Percentiles rank a stretch among this genome's conserved stretches.
Conservation (phyloP, 2,888 invertebrate genomes). For the Piscicola geometra region DNA sequence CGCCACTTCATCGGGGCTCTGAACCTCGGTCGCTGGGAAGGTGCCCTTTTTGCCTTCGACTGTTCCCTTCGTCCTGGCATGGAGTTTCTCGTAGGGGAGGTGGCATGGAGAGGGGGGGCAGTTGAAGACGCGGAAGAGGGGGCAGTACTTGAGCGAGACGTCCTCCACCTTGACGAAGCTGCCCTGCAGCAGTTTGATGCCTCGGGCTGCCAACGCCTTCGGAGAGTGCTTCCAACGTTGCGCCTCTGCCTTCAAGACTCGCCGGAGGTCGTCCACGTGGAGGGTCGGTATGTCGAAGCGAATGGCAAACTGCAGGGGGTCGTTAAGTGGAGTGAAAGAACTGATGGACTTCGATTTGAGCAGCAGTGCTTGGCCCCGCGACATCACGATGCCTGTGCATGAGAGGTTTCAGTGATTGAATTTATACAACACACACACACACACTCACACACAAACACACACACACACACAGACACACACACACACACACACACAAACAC, state of each 20-base stretch:
- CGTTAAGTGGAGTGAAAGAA: background rate
- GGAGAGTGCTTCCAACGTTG: background rate
- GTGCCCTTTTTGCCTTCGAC: no score
- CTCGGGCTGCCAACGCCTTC: background rate
- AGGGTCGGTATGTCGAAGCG: background rate
- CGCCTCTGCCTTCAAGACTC: background rate
- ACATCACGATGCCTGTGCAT: background rate
- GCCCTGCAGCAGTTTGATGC: background rate
- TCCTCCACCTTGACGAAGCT: background rate
- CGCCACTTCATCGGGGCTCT: no score
- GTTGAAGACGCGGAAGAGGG: background rate
- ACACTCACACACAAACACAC: background rate
- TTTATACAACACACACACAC: background rate
- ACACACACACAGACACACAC: no score
- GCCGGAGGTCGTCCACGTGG: background rate
- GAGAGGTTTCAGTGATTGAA: background rate
- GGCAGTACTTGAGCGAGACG: background rate
- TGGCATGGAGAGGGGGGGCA: no score
- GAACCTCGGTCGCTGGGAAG: no score
- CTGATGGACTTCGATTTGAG: background rate
- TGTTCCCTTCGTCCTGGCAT: no score
- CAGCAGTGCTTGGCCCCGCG: background rate
- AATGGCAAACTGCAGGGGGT: slow-evolving; percentile 10
- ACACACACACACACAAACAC: background rate
- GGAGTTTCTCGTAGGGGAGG: no score